Evolutionary conservation across 2,888 invertebrate species (phyloP), one percentile per base, ranked within the genome.

Genomic region (Deilephila elpenor): DNA sequence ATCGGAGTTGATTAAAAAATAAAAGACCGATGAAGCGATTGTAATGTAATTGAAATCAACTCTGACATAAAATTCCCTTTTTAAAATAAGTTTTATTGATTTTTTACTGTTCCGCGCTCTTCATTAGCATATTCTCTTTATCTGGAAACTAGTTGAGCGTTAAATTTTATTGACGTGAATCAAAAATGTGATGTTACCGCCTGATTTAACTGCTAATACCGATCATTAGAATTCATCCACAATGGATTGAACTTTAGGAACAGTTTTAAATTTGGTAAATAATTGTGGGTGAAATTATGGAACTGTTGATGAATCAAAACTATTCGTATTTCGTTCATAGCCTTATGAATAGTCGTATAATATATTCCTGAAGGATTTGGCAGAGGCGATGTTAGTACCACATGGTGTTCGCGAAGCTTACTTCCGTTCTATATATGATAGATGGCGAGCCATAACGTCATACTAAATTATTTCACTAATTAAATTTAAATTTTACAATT

Each of bases 41-140:
- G 44, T 14, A 7, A 8, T 11, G 44, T 3, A 11, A 44, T 14
- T 14, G 11, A 11, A 25, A 25, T 3, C 20, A 44, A 44, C 37
- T 44, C 5, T 25, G 20, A 5, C 4, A 44, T 25, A 25, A 44
- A 44, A 67, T 25, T 67, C 64, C 25, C 56, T n/a, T 56, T n/a
- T n/a, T 5, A 56, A 14, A 44, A 44, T 2, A 20, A 37, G n/a
- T 67, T 67, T 67, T 67, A 51, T 51, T 67, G 25, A 67, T 44
- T 20, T 67, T 44, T 67, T 62, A 62, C 32, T 7, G 62, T 44
- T 25, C 64, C 44, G 44, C 20, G 44, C 20, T 64, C 64, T 20
- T 67, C 64, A 67, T 67, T 67, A 67, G 64, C 64, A 67, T 67
- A 67, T 67, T 67, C 64, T 11, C 20, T 20, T 44, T 44, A 67